These are phyloP conservation scores for Dissostichus mawsoni DNA, from an alignment of 2,113 vertebrate genomes.

Conservation along the genomic window DNA sequence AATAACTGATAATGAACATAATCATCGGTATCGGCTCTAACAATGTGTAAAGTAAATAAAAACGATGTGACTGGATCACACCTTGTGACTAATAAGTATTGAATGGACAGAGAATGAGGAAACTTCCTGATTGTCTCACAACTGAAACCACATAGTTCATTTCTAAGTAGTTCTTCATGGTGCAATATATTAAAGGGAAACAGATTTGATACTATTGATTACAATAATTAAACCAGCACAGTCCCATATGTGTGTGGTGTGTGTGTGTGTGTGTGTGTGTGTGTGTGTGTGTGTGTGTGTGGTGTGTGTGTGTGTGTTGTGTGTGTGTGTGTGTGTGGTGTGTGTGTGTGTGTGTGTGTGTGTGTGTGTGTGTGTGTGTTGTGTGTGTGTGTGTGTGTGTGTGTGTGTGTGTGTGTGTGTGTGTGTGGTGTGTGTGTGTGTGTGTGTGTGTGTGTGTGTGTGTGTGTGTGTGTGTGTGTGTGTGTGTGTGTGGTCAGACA, in stretches of 20 bases:
- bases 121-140: constrained; percentile 8
- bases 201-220: neutral
- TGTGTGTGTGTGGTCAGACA: constrained; percentile 2
- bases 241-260: too few relatives aligned
- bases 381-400: too few relatives aligned
- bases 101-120: neutral
- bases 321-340: too few relatives aligned
- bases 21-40: neutral
- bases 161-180: neutral
- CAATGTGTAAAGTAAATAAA: neutral
- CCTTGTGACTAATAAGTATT: constrained; percentile 7
- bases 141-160: neutral
- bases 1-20: too few relatives aligned
- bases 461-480: constrained; percentile 3
- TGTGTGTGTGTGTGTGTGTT: too few relatives aligned
- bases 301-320: neutral
- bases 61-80: neutral
- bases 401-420: too few relatives aligned
- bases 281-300: too few relatives aligned
- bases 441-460: constrained; percentile 10
- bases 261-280: too few relatives aligned
- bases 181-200: neutral
- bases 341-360: too few relatives aligned
- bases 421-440: neutral
- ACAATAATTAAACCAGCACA: neutral